Evolutionary conservation across 2,113 vertebrate species (phyloP), one percentile per base, ranked within the genome.

Genomic region (Acrocephalus arundinaceus): DNA sequence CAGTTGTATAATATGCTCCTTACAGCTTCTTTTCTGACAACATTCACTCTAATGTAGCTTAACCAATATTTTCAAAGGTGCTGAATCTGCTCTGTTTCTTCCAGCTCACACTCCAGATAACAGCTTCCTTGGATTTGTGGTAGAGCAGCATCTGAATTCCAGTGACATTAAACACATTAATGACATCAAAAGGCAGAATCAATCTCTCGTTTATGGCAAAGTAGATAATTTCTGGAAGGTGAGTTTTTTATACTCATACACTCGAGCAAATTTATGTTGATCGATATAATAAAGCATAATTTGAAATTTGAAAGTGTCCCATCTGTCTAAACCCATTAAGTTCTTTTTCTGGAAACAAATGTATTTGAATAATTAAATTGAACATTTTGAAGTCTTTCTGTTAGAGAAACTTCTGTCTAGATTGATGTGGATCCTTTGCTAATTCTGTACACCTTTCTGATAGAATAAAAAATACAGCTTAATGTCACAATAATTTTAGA

Each of bases 141-240:
- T 99, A 62, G 99, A 99, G 97, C 99, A 99, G 94, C 99, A 99
- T 94, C 98, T 99, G 72, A 99, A 99, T 92, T 98, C 99, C 98
- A 99, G 99, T 48, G 99, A 99, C 96, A 98, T 99, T 96, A 97
- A 95, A 54, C 99, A 99, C 97, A 99, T 99, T 37, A 99, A 99
- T 6, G 99, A 99, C 95, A 98, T 99, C 97, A 99, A 99, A 97
- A 98, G 99, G 49, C 99, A 99, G 97, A 99, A 99, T 97, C 99
- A 99, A 95, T 99, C 99, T 10, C 98, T 99, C 0, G 99, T 99
- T 86, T 99, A 99, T 75, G 99, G 99, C 81, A 99, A 99, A 97
- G 99, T 99, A 24, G 99, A 99, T 97, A 99, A 98, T 98, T 99
- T 99, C 98, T 99, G 99, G 99, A 99, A 99, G 99, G 99, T 99